Base-by-base conservation (phyloP, 2,888 invertebrate genomes). In the Chalcis sispes region DNA sequence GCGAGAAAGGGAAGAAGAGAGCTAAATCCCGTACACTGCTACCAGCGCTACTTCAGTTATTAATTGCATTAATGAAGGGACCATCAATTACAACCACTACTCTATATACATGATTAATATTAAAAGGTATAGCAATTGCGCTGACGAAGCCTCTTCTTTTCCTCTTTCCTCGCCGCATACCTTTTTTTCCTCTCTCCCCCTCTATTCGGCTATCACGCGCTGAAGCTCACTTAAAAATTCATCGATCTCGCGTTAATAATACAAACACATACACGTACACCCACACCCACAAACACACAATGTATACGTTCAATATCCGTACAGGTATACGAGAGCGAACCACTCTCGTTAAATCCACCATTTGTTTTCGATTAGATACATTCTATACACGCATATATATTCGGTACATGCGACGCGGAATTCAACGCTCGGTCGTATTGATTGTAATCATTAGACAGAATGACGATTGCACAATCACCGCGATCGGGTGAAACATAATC, bases 61-160 rank as follows among this genome's bases (percentile, higher is more conserved):
- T 75, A 75, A 70, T 75, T 71, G 70, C 70, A 70, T 75, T 75
- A 70, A 70, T 70, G 75, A 75, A 64, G 64, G 64, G 56, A 69
- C 56, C 56, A 64, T 61, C 61, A 70, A 70, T 75, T 75, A 75
- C 75, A 40, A 58, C 32, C 46, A 36, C 27, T 29, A 42, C 46
- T 36, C 50, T 74, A 36, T 27, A 36, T 23, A 10, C 62, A 36
- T 29, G 48, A 69, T 69, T 75, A 64, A 75, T 64, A 69, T 70
- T 75, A 70, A 64, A 64, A 64, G 70, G 48, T 42, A 42, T 54
- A 54, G 71, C 29, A 66, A 58, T 58, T 29, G 65, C 48, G 61
- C 71, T 66, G 61, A 76, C 71, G 71, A 25, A 18, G 58, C 46
- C 32, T 32, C 64, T 67, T 65, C 20, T 50, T 13, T 20, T 7